Evolutionary conservation across 2,113 vertebrate genomes (phyloP), one percentile per base, ranked within the genome.

Genomic region (Microcebus lehilahytsara): DNA sequence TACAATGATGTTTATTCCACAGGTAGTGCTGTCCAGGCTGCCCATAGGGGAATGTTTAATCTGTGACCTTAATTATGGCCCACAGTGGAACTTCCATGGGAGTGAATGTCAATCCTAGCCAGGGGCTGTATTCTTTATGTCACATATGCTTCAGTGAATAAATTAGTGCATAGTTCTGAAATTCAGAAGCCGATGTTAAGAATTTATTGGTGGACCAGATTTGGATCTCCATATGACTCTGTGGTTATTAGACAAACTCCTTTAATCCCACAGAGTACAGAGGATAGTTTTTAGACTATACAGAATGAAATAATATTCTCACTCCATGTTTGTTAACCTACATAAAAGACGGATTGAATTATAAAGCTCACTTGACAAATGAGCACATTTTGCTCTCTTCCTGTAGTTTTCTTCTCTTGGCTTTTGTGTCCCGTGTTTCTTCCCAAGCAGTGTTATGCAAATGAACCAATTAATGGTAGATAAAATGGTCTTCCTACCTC

Each of bases 391-490:
- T 77, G 53, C 84, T 97, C 85, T 96, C 96, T 98, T 97, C 92
- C 93, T 75, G 84, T 96, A 97, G 96, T 95, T 64, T 96, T 98
- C 96, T 91, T 46, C 96, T 93, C 74, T 98, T 97, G 85, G 95
- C 96, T 98, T 98, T 98, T 98, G 96, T 98, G 95, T 98, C 80
- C 96, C 72, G 60, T 72, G 89, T 96, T 96, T 98, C 97, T 98
- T 98, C 93, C 95, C 93, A 96, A 97, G 95, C 97, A 98, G 95
- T 98, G 98, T 99, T 98, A 98, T 98, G 98, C 97, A 98, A 98
- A 98, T 98, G 71, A 99, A 87, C 97, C 98, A 98, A 98, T 99
- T 99, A 99, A 98, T 98, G 98, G 89, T 97, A 97, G 97, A 98
- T 98, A 98, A 98, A 98, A 98, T 98, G 98, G 97, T 98, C 98